Base-by-base conservation (phyloP, 2,888 invertebrate species). In the Thera britannica region DNA sequence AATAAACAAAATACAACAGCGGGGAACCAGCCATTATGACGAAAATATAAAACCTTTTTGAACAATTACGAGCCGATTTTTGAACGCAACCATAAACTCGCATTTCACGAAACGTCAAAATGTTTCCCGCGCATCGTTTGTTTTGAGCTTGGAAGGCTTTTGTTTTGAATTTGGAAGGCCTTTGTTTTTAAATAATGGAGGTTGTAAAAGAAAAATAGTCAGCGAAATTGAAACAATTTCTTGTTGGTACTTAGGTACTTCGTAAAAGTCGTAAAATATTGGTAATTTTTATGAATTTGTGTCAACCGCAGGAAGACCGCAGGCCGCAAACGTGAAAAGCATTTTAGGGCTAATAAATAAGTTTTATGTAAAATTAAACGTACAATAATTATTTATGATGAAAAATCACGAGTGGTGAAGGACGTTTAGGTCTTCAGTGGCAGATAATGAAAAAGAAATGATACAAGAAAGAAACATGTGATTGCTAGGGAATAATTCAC, bases 161-260 rank as follows among this genome's bases (percentile, higher is more conserved):
- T 73, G 75, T 23, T 23, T 23, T 23, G 23, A 23, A 23, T 72
- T 60, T 67, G 51, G 65, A 52, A 62, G 4, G 52, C 52, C 54
- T 58, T 73, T 73, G 75, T 70, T 68, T 56, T 70, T 60, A 64
- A 60, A 58, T 52, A 51, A 60, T 77, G 81, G 83, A 81, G 76
- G 44, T 46, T 7, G 77, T 74, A 75, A 75, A 74, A 72, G 72
- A 78, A 75, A 77, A 77, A 46, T 46, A 9, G 72, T 76, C 77
- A 35, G 82, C 83, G 86, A 89, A 90, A 88, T 89, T 89, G 89
- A 82, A 78, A 83, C 90, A 90, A 90, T 88, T 90, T 90, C 88
- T 86, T 87, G 44, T 46, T 46, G 44, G 44, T 46, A 9, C 44
- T 46, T 46, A 7, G 41, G 41, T 41, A 44, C 44, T 75, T 59